A percentile compares a stretch with the other conserved stretches of the same genome.
Conservation (phyloP, 2,113 vertebrate genomes). For the Tachysurus vachellii region DNA sequence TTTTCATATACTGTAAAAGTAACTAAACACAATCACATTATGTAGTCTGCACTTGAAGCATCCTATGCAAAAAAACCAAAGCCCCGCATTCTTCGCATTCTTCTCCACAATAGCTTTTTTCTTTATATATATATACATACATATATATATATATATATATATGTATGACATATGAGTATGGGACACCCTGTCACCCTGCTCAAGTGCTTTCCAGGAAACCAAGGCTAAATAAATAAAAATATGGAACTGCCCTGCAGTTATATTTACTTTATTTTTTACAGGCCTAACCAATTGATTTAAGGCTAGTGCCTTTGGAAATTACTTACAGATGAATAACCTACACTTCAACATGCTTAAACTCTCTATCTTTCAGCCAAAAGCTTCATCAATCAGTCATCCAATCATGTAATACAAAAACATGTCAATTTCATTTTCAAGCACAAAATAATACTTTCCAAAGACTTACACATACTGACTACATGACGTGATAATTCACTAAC, state of each 20-base stretch:
- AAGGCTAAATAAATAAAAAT: slow-evolving; percentile 72
- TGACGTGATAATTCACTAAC: neutral
- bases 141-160: too few species aligned
- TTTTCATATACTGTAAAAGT: neutral
- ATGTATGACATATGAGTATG: neutral
- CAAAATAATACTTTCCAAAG: slow-evolving; percentile 12
- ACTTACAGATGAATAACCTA: slow-evolving; percentile 13
- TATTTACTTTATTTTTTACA: slow-evolving; percentile 38
- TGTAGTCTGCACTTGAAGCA: neutral
- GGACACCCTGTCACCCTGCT: slow-evolving; percentile 36
- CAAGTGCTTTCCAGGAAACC: slow-evolving; percentile 49
- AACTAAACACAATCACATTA: neutral
- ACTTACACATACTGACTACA: neutral
- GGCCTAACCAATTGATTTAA: slow-evolving; percentile 2
- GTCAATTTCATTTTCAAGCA: slow-evolving; percentile 23
- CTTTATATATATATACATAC: too few species aligned
- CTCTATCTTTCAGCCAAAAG: neutral
- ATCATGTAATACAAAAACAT: neutral
- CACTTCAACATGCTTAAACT: neutral
- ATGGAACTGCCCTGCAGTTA: slow-evolving; percentile 77
- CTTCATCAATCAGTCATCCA: neutral
- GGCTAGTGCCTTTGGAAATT: slow-evolving; percentile 1
- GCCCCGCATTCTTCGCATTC: neutral
- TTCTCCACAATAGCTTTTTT: neutral
- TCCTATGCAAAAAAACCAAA: neutral